Conservation (phyloP, 2,797 vertebrate species). For the Bradypodion pumilum region DNA sequence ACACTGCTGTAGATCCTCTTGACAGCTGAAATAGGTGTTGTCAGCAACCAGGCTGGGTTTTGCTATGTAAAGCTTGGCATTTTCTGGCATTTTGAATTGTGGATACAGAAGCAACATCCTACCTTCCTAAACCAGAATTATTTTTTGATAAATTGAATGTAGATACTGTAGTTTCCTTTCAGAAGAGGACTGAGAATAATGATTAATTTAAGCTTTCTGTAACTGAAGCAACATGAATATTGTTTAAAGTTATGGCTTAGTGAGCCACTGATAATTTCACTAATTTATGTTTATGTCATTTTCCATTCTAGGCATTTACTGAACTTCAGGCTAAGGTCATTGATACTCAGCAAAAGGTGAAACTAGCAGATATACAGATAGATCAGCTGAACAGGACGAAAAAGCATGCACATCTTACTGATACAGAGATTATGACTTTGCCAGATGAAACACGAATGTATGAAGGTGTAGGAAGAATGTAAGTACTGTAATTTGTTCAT, state of each 20-base stretch:
- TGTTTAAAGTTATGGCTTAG: background rate
- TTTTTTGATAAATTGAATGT: background rate
- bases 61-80: background rate
- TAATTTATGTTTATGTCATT: background rate
- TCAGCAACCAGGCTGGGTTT: too few species aligned
- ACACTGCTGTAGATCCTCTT: too few species aligned
- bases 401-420: conserved; percentile 90
- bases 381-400: conserved; percentile 91
- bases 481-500: conserved; percentile 75
- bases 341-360: conserved; percentile 95
- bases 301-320: conserved; percentile 83
- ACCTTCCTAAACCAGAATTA: too few species aligned
- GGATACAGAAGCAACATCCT: too few species aligned
- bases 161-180: background rate
- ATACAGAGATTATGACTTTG: conserved; percentile 84
- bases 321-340: conserved; percentile 96
- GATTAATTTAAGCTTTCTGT: background rate
- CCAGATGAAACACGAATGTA: conserved; percentile 89
- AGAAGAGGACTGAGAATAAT: background rate
- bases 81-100: background rate
- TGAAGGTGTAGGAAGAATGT: conserved; percentile 96
- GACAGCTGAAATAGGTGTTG: too few species aligned
- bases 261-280: background rate
- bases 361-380: conserved; percentile 93
- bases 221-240: background rate